These are phyloP conservation scores for Podarcis muralis DNA, from an alignment of 2,113 vertebrate genomes.

Conservation along the genomic window DNA sequence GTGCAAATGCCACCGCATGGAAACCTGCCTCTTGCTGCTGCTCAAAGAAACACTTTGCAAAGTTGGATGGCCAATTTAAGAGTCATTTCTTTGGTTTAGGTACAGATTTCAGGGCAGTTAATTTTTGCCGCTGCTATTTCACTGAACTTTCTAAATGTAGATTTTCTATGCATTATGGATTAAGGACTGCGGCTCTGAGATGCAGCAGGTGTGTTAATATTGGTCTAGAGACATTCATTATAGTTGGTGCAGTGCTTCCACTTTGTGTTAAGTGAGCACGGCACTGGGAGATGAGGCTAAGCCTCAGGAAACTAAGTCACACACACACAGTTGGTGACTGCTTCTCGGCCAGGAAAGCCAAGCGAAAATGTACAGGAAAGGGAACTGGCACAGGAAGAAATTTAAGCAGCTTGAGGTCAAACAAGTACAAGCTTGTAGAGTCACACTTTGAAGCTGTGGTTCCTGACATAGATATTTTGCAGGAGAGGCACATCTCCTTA, in stretches of 20 bases:
- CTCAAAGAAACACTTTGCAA: constrained; percentile 32
- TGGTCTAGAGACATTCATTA: constrained; percentile 34
- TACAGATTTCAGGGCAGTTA: background rate
- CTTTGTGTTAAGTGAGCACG: constrained; percentile 35
- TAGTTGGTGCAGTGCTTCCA: constrained; percentile 27
- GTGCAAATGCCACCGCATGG: background rate
- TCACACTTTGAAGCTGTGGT: background rate
- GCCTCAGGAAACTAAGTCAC: constrained; percentile 9
- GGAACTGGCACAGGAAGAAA: rapidly evolving
- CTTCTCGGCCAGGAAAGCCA: background rate
- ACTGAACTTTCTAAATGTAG: constrained; percentile 9
- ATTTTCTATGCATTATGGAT: rapidly evolving
- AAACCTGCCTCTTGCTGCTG: background rate
- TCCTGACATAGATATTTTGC: background rate
- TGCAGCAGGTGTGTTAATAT: constrained; percentile 15
- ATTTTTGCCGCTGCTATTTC: constrained; percentile 37
- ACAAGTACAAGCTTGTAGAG: background rate
- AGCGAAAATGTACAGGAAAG: background rate
- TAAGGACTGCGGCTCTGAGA: constrained; percentile 16
- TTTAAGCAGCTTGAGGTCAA: background rate
- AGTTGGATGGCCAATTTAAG: constrained; percentile 9
- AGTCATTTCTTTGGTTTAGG: constrained; percentile 25
- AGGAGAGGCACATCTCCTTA: background rate
- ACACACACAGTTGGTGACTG: background rate
- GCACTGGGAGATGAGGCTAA: background rate